A percentile compares a stretch with the other conserved stretches of the same genome.
These are phyloP conservation scores for Pycnonotus jocosus DNA, from an alignment of 2,113 vertebrate genomes.

Conservation along the genomic window DNA sequence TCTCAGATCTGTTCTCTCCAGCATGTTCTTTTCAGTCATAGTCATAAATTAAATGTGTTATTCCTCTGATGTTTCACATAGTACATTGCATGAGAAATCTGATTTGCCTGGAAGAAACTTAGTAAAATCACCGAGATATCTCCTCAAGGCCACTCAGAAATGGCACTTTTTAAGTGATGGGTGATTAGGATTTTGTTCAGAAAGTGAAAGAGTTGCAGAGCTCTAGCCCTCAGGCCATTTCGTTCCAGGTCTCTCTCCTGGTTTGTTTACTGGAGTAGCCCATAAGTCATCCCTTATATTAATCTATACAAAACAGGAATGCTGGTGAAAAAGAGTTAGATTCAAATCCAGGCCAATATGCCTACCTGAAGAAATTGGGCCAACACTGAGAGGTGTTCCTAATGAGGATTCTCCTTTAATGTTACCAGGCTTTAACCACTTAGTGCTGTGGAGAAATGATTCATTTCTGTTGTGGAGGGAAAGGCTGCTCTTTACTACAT, in stretches of 20 bases:
- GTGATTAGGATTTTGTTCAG: background rate
- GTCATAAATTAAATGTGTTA: background rate
- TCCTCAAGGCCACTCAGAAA: background rate
- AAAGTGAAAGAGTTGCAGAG: background rate
- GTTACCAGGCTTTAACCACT: background rate
- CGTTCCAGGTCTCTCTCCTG: background rate
- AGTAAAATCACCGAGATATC: background rate
- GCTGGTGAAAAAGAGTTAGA: background rate
- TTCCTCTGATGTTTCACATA: background rate
- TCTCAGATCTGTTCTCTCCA: background rate
- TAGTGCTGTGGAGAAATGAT: background rate
- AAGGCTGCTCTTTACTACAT: background rate
- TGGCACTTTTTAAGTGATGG: background rate
- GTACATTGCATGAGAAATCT: background rate
- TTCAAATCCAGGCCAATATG: background rate
- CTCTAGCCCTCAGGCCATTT: background rate
- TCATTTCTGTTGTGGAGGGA: background rate
- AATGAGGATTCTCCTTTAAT: background rate
- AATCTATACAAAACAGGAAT: background rate
- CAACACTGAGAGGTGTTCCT: background rate
- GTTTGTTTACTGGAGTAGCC: background rate
- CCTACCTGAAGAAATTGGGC: background rate
- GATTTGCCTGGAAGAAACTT: background rate
- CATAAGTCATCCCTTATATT: background rate
- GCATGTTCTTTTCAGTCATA: background rate